Conservation (phyloP, 2,797 vertebrate species). For the Periophthalmus magnuspinnatus region DNA sequence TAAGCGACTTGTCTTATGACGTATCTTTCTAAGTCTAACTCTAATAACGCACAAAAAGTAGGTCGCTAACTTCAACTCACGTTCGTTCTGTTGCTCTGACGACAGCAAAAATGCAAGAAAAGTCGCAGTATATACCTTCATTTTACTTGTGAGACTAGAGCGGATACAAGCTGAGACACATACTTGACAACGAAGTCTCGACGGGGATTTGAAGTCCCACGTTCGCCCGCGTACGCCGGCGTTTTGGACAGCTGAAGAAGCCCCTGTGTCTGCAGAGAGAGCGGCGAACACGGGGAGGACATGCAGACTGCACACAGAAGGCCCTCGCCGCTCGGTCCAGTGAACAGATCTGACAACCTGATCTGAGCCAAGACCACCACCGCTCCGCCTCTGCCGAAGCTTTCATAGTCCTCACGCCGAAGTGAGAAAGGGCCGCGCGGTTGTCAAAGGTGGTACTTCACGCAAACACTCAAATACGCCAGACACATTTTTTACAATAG, state of each 20-base stretch:
- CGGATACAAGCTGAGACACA: not conserved
- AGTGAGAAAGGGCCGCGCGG: not conserved
- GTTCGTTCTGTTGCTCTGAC: too few species aligned
- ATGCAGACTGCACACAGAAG: not conserved
- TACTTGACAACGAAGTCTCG: not conserved
- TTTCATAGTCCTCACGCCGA: not conserved
- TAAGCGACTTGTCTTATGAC: too few species aligned
- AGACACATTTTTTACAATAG: not conserved
- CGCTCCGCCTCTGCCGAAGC: not conserved
- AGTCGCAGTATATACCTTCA: not conserved
- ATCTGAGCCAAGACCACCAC: slow-evolving; percentile 4
- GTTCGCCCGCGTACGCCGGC: not conserved
- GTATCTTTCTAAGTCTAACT: too few species aligned
- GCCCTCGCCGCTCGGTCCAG: not conserved
- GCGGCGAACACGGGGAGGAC: not conserved
- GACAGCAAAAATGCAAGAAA: not conserved
- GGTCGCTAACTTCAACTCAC: too few species aligned
- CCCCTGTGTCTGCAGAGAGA: not conserved
- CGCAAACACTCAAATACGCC: not conserved
- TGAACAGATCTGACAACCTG: slow-evolving; percentile 1
- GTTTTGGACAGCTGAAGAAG: slow-evolving; percentile 1
- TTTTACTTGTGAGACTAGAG: not conserved
- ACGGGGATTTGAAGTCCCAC: not conserved
- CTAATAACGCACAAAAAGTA: too few species aligned
- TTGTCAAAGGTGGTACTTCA: not conserved